Base-by-base conservation (phyloP, 2,888 invertebrate species). In the Tachina lurida region DNA sequence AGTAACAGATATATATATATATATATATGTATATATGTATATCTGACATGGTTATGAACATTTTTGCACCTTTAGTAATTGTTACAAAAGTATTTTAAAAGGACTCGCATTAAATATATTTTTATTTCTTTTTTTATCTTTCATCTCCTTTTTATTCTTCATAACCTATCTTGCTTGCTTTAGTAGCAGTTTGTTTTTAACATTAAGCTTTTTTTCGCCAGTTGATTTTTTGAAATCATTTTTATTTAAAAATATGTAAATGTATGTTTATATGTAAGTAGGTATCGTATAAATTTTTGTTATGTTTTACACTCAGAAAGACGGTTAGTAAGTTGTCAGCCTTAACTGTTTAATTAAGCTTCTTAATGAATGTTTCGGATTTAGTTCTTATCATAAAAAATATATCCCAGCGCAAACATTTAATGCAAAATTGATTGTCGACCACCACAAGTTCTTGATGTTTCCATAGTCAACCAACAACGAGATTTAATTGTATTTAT, bases 61-160 rank as follows among this genome's bases (percentile, higher is more conserved):
- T 86, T 67, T 84, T 80, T 86, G 78, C 87, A 87, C 87, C 87
- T 77, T 19, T 73, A 17, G 83, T 86, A 81, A 80, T 83, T 87
- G 43, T 58, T 4, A 56, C 47, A 47, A 65, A 43, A 22, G 22
- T 39, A 22, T 74, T 74, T 43, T 13, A 43, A 62, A 73, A 39
- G 31, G 31, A 31, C 4, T 31, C 31, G 62, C 71, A 60, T 81
- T 67, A 45, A 63, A 71, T 41, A 75, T 31, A 31, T 31, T 39
- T 63, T 52, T 68, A n/a, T 47, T 58, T 41, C 9, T 78, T 52
- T 60, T 10, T 31, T 45, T 31, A 5, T 41, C 47, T 54, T 54
- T 74, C 52, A 7, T 67, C 8, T 73, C 39, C 22, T 43, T 31
- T 15, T 43, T 41, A 19, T 58, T 70, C 5, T 31, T 62, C 52